These are phyloP conservation scores for Mactra quadrangularis DNA, from an alignment of 1,140 invertebrate genomes.

Conservation along the genomic window DNA sequence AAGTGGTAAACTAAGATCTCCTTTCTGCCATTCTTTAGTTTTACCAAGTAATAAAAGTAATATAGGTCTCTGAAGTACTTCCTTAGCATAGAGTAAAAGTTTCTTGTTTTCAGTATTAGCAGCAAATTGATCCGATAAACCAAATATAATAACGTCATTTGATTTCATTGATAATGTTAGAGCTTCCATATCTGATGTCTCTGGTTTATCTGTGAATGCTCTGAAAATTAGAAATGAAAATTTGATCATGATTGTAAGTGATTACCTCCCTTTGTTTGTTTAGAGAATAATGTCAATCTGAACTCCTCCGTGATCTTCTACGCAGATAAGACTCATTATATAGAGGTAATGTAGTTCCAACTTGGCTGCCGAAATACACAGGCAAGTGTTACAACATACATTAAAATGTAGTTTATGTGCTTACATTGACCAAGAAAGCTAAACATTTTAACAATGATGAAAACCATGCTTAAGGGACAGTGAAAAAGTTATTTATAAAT, in stretches of 20 bases:
- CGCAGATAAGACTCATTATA: too few relatives aligned
- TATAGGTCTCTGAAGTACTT: slow-evolving; percentile 78
- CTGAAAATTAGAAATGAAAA: slow-evolving; percentile 60
- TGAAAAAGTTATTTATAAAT: too few relatives aligned
- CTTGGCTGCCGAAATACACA: too few relatives aligned
- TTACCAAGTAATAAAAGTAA: slow-evolving; percentile 75
- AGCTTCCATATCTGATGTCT: slow-evolving; percentile 71
- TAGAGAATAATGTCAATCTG: too few relatives aligned
- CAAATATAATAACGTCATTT: slow-evolving; percentile 76
- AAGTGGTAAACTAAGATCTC: slow-evolving; percentile 67
- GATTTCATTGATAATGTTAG: slow-evolving; percentile 75
- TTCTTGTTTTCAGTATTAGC: slow-evolving; percentile 66
- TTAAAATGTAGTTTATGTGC: too few relatives aligned
- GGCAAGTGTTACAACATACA: too few relatives aligned
- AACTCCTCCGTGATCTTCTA: too few relatives aligned
- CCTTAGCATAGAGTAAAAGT: slow-evolving; percentile 74
- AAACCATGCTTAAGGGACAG: too few relatives aligned
- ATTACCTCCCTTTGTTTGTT: too few relatives aligned
- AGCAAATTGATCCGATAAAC: slow-evolving; percentile 79
- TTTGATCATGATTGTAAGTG: background rate
- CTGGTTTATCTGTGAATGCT: slow-evolving; percentile 74
- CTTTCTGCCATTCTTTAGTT: slow-evolving; percentile 75
- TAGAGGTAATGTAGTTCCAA: too few relatives aligned
- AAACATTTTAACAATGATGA: too few relatives aligned
- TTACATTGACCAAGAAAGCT: too few relatives aligned